Conservation (phyloP, 2,797 vertebrate species). For the Tamandua tetradactyla region DNA sequence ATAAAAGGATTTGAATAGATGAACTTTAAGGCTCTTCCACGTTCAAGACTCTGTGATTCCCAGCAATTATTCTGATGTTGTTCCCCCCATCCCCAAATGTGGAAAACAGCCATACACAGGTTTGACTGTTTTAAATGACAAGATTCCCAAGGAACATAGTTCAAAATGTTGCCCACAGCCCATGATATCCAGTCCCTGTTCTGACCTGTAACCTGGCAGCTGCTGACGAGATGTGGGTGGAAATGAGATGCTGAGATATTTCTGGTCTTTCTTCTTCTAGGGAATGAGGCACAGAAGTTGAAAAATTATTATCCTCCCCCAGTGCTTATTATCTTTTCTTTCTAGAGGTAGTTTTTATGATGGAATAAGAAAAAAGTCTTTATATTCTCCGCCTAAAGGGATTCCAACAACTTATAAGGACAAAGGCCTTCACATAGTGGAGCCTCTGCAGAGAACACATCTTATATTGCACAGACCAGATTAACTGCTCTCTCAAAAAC, state of each 20-base stretch:
- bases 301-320: not conserved
- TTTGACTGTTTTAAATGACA: not conserved
- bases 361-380: not conserved
- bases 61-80: not conserved
- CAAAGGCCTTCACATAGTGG: not conserved
- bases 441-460: not conserved
- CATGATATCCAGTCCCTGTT: not conserved
- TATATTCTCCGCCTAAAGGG: not conserved
- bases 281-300: not conserved
- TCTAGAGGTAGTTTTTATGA: not conserved
- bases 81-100: too few species aligned
- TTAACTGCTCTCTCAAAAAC: not conserved
- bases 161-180: not conserved
- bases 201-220: not conserved
- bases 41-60: not conserved
- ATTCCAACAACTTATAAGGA: not conserved
- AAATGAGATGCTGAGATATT: not conserved
- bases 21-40: not conserved
- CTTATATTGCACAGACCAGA: not conserved
- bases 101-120: not conserved
- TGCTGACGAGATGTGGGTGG: not conserved
- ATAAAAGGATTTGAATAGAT: not conserved
- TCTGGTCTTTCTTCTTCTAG: not conserved
- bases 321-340: not conserved
- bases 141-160: not conserved